Percentiles rank a stretch among this genome's conserved stretches.
Conservation (phyloP, 2,797 vertebrate species). For the Morus bassanus region DNA sequence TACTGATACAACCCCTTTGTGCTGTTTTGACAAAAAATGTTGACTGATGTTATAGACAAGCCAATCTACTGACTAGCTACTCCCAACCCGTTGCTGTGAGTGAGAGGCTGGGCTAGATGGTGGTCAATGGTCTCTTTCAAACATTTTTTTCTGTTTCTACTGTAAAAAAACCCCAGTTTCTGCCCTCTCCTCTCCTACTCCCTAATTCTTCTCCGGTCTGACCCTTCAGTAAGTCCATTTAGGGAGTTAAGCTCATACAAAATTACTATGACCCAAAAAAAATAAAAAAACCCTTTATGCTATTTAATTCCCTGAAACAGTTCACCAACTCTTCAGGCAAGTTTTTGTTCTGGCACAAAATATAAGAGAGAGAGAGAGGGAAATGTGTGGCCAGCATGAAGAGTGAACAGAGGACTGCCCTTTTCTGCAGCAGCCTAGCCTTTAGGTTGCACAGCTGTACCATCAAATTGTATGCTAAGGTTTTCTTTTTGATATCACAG, state of each 20-base stretch:
- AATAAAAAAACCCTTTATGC: fast-evolving
- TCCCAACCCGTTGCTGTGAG: neutral
- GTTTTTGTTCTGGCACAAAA: neutral
- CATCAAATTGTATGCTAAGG: neutral
- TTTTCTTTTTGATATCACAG: neutral
- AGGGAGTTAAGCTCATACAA: neutral
- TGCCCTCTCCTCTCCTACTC: neutral
- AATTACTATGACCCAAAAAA: neutral
- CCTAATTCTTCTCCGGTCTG: neutral
- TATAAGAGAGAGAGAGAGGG: neutral
- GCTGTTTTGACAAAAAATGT: neutral
- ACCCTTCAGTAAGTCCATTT: neutral
- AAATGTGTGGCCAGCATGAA: neutral
- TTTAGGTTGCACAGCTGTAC: neutral
- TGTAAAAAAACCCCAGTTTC: neutral
- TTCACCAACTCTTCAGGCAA: neutral
- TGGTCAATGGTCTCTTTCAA: neutral
- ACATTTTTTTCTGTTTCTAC: neutral
- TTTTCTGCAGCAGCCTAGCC: neutral
- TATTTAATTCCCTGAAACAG: neutral
- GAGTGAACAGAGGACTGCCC: neutral
- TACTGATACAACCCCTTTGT: neutral
- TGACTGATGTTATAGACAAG: neutral
- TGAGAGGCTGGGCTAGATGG: neutral
- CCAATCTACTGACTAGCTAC: neutral